Base-by-base conservation (phyloP, 2,797 vertebrate species). In the Oreochromis mossambicus region DNA sequence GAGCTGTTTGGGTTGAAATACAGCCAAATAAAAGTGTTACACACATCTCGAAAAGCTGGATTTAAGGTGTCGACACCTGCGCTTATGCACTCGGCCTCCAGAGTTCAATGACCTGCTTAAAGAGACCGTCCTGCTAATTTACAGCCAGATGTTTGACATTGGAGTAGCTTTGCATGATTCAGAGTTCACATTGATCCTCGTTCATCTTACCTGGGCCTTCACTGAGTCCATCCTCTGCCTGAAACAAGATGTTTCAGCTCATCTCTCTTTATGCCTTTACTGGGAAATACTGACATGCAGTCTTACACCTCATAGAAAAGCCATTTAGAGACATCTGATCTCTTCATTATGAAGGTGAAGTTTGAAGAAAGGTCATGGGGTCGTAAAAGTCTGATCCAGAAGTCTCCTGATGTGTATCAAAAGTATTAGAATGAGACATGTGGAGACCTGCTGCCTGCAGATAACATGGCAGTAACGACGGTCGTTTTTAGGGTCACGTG, bases 291-390 rank as follows among this genome's bases (percentile, higher is more conserved):
- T 70, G 21, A 46, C 24, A 0, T 73, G 14, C 41, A 19, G 1
- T 29, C 41, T 46, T 48, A 2, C 41, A 48, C 6, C 15, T 48
- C 63, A 15, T 17, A 46, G 8, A 17, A 46, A 70, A 46, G 14
- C 66, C 6, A 29, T 46, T 46, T 19, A 7, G 14, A 46, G 68
- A 73, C 9, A 17, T 6, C 15, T 7, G 24, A 29, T 70, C 21
- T 11, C 14, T 24, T 68, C 19, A 6, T 41, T 21, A 8, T 12
- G 19, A 63, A 36, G 32, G 32, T 66, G 36, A 24, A 4, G 21
- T 70, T 46, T 46, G 41, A 70, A 7, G 21, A 17, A 70, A 26
- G 66, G 21, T 26, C 3, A 10, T 1, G 0, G 0, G 36, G 36
- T 17, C 1, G 14, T 43, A 1, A 46, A 26, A 26, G 36, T 46